Conservation (phyloP, 2,113 vertebrate genomes). For the Pollimyrus isidori region DNA sequence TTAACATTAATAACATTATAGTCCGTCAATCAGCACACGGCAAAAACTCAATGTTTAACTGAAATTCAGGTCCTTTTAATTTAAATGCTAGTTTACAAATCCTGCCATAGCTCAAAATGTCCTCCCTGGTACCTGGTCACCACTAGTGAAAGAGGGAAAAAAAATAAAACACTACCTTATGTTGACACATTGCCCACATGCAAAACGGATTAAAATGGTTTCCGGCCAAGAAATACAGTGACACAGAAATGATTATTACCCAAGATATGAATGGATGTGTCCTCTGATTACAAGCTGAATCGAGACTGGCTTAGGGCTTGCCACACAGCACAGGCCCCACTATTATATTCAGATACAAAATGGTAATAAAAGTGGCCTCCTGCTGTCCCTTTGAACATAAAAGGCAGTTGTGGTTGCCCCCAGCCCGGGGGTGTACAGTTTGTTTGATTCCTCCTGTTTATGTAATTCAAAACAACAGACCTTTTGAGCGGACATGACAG, state of each 20-base stretch:
- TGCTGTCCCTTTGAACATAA: slow-evolving; percentile 36
- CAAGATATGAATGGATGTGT: slow-evolving; percentile 28
- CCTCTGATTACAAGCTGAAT: slow-evolving; percentile 51
- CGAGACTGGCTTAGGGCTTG: slow-evolving; percentile 33
- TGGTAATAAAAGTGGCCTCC: slow-evolving; percentile 1
- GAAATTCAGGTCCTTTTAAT: not conserved
- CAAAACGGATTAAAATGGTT: not conserved
- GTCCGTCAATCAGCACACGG: not conserved
- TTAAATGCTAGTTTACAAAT: not conserved
- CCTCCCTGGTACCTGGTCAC: not conserved
- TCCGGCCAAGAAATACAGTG: not conserved
- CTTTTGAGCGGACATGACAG: not conserved
- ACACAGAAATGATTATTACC: slow-evolving; percentile 1
- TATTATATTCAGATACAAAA: slow-evolving; percentile 32
- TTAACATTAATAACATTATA: not conserved
- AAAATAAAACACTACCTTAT: not conserved
- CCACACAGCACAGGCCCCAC: slow-evolving; percentile 37
- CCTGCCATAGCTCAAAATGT: not conserved
- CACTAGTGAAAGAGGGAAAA: not conserved
- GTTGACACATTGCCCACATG: not conserved
- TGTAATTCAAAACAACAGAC: not conserved
- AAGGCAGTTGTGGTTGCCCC: slow-evolving; percentile 34
- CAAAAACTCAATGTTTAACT: not conserved
- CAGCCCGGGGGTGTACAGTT: slow-evolving; percentile 37
- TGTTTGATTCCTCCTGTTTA: not conserved